Evolutionary conservation across 2,113 vertebrate genomes (phyloP), one percentile per base, ranked within the genome.

Genomic region (Spilogale gracilis): DNA sequence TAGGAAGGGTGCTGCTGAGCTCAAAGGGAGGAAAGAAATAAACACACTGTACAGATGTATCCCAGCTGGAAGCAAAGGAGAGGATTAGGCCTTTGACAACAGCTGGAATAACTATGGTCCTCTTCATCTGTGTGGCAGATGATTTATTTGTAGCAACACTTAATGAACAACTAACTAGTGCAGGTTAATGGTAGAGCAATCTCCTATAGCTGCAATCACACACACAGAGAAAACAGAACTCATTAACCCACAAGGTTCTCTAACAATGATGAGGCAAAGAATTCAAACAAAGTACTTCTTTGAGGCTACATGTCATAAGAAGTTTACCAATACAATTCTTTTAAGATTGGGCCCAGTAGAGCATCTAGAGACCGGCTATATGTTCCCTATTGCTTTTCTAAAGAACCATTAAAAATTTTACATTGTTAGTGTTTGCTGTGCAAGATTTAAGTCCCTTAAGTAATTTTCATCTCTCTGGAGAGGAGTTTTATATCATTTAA

Each of bases 141-240:
- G 73, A 71, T 91, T 94, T 93, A 92, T 94, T 97, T 96, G 74
- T 95, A 84, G 65, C 58, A 90, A 71, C 84, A 9, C 63, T 96
- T 94, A 96, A 94, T 16, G 50, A 95, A 85, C 87, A 76, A 73
- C 12, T 17, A 89, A 78, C 14, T 17, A 86, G 65, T 9, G 14
- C 56, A 89, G 94, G 79, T 89, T 88, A 95, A 61, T 27, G 13
- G 50, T 6, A 74, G 27, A 89, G 84, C 16, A 90, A 78, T 60
- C 84, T 93, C 54, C 89, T 80, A 63, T 2, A 84, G 73, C 58
- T 32, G 45, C 93, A 95, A 84, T 84, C 79, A 74, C 1, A 78
- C 43, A 73, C 90, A 93, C 1, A 4, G 14, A 94, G 60, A 94
- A 96, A 86, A 89, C 0, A 56, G 45, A 95, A 93, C n/a, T 95